Conservation (phyloP, 2,888 invertebrate genomes). For the Drosophila sordidula region DNA sequence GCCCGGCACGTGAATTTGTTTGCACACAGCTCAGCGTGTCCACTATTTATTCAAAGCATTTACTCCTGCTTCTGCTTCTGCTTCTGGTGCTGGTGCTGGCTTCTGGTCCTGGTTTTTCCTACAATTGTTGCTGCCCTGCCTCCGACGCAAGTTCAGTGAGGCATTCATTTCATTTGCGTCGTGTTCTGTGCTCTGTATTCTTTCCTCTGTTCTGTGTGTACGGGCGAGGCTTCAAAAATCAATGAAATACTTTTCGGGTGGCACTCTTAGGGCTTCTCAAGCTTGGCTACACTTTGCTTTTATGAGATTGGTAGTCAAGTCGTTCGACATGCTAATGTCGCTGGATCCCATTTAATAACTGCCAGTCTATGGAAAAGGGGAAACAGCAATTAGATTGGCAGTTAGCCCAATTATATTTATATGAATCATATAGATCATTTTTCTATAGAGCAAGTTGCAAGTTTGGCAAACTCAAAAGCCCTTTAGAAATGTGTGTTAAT, state of each 20-base stretch:
- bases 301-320: constrained; percentile 62
- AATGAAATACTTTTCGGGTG: constrained; percentile 84
- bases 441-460: background rate
- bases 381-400: constrained; percentile 6
- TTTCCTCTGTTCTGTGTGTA: constrained; percentile 28
- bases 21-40: constrained; percentile 49
- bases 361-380: constrained; percentile 5
- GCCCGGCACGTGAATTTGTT: constrained; percentile 73
- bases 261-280: constrained; percentile 81
- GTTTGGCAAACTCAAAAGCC: too few species aligned
- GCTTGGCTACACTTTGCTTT: constrained; percentile 76
- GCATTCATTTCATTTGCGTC: constrained; percentile 48
- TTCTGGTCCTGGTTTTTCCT: constrained; percentile 13
- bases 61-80: constrained; percentile 30
- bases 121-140: constrained; percentile 24
- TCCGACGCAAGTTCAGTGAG: constrained; percentile 33
- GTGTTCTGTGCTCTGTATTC: constrained; percentile 31
- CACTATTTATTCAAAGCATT: constrained; percentile 67
- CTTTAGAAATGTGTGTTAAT: too few species aligned
- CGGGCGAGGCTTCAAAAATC: constrained; percentile 83
- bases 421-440: background rate
- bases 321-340: constrained; percentile 57
- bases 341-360: constrained; percentile 47
- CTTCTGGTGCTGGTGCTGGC: constrained; percentile 27
- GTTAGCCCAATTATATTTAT: constrained; percentile 10